Conservation (phyloP, 2,797 vertebrate genomes). For the Cephalopachus bancanus region DNA sequence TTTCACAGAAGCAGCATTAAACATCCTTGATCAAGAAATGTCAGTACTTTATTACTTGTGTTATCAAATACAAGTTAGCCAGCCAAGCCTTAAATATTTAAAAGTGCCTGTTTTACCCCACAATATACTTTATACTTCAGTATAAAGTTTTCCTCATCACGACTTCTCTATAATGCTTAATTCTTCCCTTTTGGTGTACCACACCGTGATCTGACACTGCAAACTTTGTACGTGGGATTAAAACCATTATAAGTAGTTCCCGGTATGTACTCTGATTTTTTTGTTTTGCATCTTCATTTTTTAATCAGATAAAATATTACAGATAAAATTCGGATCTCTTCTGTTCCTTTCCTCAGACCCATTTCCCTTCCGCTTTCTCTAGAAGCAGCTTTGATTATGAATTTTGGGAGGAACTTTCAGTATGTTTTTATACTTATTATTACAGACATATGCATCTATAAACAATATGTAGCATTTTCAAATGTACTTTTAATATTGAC, state of each 20-base stretch:
- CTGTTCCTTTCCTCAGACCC: constrained; percentile 14
- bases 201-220: not conserved
- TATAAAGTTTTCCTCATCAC: not conserved
- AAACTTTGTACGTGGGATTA: not conserved
- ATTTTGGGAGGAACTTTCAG: not conserved
- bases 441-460: not conserved
- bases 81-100: not conserved
- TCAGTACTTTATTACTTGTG: not conserved
- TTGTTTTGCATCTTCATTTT: not conserved
- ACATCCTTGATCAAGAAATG: not conserved
- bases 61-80: constrained; percentile 2
- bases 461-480: not conserved
- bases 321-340: not conserved
- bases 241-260: not conserved
- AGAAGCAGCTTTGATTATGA: not conserved
- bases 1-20: not conserved
- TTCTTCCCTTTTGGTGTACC: not conserved
- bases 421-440: not conserved
- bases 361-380: not conserved
- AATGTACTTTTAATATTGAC: not conserved
- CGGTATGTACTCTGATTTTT: not conserved
- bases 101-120: not conserved
- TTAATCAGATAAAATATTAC: constrained; percentile 9
- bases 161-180: not conserved
- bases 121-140: not conserved